phyloP scores from a whole-genome alignment of 2,888 invertebrate genomes.

The Hypsopygia costalis region DNA sequence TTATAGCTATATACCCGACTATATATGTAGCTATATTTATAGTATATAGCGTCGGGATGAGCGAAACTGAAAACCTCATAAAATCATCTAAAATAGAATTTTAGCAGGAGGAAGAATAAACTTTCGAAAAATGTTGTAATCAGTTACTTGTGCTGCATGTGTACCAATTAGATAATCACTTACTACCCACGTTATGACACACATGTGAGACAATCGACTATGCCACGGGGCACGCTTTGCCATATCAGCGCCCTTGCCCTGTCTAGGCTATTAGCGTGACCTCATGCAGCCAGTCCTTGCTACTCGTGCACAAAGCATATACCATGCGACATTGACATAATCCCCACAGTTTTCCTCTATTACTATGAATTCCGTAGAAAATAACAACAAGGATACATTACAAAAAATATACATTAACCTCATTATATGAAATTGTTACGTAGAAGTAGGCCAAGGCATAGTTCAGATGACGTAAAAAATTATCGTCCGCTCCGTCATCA shows the following conservation, averaged over 20 bases:
- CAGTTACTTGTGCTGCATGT: no score
- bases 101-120: no score
- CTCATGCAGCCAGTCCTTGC: conserved; percentile 22
- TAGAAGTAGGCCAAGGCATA: conserved; percentile 58
- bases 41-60: no score
- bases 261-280: conserved; percentile 33
- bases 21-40: no score
- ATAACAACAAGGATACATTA: neutral
- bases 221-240: conserved; percentile 13
- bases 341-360: conserved; percentile 2
- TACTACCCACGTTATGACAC: no score
- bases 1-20: no score
- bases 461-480: conserved; percentile 40
- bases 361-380: neutral
- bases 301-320: conserved; percentile 2
- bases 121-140: no score
- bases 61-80: no score
- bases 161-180: no score
- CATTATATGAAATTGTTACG: conserved; percentile 35
- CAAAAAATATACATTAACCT: conserved; percentile 26
- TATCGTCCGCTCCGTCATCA: conserved; percentile 35
- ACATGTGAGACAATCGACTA: no score
- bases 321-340: conserved; percentile 5
- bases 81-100: no score
- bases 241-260: conserved; percentile 48